phyloP scores from a whole-genome alignment of 2,113 vertebrate species.

The Chaetodon auriga region DNA sequence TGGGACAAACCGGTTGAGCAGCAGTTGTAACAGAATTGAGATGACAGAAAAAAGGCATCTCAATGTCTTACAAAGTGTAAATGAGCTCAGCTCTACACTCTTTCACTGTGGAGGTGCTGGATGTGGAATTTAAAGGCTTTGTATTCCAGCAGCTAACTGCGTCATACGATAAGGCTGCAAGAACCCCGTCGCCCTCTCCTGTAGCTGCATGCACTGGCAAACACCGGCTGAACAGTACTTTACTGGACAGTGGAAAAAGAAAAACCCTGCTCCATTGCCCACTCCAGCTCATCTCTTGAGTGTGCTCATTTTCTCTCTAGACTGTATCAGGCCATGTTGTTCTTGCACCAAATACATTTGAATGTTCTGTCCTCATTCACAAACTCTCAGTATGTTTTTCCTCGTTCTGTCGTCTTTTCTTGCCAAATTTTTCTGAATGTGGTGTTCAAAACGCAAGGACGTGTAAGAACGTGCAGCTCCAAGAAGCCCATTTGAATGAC shows the following conservation, averaged over 20 bases:
- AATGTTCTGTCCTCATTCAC: background rate
- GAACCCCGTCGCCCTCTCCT: background rate
- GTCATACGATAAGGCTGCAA: background rate
- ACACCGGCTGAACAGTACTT: background rate
- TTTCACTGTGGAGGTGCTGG: background rate
- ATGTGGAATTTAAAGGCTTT: background rate
- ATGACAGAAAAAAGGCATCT: background rate
- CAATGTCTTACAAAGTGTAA: background rate
- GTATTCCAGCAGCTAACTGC: background rate
- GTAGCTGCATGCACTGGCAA: background rate
- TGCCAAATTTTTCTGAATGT: background rate
- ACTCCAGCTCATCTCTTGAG: background rate
- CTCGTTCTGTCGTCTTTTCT: background rate
- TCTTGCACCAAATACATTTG: background rate
- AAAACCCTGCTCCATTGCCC: background rate
- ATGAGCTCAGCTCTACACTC: background rate
- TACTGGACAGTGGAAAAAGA: background rate
- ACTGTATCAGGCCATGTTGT: background rate
- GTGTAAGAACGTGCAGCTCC: background rate
- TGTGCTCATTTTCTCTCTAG: background rate
- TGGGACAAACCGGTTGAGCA: constrained; percentile 1
- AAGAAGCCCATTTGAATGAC: background rate
- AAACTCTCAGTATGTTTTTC: background rate
- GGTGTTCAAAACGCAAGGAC: background rate
- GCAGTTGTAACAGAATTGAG: constrained; percentile 5